These are phyloP conservation scores for Tetragonula carbonaria DNA, from an alignment of 2,888 invertebrate genomes.

Conservation along the genomic window DNA sequence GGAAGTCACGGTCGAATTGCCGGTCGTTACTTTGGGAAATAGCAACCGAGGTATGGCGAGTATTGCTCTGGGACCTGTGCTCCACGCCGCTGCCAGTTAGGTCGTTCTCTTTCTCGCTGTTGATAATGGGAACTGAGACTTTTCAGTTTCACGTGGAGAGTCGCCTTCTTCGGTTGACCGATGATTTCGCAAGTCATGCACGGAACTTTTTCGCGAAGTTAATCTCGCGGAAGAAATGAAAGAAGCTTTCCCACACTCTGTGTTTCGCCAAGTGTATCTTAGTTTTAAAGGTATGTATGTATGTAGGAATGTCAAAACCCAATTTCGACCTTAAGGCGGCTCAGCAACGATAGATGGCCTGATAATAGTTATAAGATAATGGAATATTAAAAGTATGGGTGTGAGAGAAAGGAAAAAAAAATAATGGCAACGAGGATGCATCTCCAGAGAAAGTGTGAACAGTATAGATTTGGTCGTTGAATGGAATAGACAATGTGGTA, in stretches of 20 bases:
- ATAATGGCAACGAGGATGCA: too few relatives aligned
- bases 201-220: not conserved
- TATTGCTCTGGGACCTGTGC: conserved; percentile 11
- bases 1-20: conserved; percentile 24
- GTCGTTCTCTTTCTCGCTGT: conserved; percentile 16
- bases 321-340: too few relatives aligned
- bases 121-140: conserved; percentile 11
- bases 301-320: not conserved
- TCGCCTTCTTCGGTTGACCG: not conserved
- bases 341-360: too few relatives aligned
- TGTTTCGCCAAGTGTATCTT: not conserved
- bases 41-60: not conserved
- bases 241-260: not conserved
- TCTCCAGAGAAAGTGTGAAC: too few relatives aligned
- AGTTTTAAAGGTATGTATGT: not conserved
- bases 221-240: not conserved
- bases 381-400: too few relatives aligned
- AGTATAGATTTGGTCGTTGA: too few relatives aligned
- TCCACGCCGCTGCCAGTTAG: not conserved
- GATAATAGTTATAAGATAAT: too few relatives aligned
- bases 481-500: too few relatives aligned
- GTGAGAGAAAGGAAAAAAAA: too few relatives aligned
- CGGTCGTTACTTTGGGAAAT: conserved; percentile 18
- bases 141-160: not conserved
- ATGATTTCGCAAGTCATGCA: not conserved